A percentile compares a stretch with the other conserved stretches of the same genome.
phyloP scores from a whole-genome alignment of 2,888 invertebrate genomes.

The Heliconius aoede region DNA sequence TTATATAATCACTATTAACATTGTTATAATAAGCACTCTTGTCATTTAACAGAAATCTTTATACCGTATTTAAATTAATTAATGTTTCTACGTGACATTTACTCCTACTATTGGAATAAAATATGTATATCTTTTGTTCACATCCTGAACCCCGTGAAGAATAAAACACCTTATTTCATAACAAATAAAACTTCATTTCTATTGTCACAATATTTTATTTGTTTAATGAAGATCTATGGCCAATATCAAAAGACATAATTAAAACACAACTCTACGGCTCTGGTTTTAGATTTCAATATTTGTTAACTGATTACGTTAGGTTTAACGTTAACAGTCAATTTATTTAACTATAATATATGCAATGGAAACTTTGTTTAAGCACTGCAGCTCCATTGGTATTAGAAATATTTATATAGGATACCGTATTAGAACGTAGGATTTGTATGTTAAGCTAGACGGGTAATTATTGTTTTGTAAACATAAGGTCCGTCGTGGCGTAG shows the following conservation, averaged over 20 bases:
- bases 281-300: neutral
- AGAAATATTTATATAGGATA: too few relatives aligned
- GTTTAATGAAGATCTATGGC: neutral
- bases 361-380: slow-evolving; percentile 9
- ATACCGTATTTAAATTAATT: slow-evolving; percentile 23
- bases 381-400: neutral
- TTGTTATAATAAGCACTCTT: neutral
- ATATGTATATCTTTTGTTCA: slow-evolving; percentile 10
- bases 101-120: slow-evolving; percentile 28
- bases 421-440: slow-evolving; percentile 4
- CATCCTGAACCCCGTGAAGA: neutral
- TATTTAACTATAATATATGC: slow-evolving; percentile 19
- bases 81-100: slow-evolving; percentile 30
- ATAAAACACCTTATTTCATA: neutral
- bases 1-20: neutral
- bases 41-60: slow-evolving; percentile 17
- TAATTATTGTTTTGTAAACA: slow-evolving; percentile 9
- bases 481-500: neutral
- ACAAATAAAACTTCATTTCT: neutral
- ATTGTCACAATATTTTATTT: neutral
- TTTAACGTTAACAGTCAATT: slow-evolving; percentile 16
- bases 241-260: neutral
- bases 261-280: neutral
- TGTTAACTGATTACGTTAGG: neutral
- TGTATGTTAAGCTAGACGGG: neutral